Conservation (phyloP, 2,888 invertebrate species). For the Ischnus inquisitorius region DNA sequence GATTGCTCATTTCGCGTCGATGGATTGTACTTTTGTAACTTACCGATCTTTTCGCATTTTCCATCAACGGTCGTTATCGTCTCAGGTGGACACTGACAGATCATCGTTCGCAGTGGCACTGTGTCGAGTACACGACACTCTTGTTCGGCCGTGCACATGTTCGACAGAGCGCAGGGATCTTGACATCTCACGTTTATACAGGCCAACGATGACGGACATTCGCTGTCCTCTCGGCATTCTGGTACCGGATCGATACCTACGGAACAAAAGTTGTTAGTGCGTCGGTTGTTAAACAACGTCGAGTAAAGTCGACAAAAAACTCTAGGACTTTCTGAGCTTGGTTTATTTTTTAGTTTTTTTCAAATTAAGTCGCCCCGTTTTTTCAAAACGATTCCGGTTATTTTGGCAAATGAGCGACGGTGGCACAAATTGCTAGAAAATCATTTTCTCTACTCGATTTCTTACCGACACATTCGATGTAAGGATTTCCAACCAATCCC, state of each 20-base stretch:
- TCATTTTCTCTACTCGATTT: constrained; percentile 73
- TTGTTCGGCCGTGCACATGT: constrained; percentile 92
- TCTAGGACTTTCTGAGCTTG: too few species aligned
- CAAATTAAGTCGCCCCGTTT: too few species aligned
- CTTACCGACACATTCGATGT: constrained; percentile 88
- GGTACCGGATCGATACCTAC: constrained; percentile 81
- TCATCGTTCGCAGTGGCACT: constrained; percentile 92
- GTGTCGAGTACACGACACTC: constrained; percentile 93
- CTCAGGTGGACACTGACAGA: constrained; percentile 94
- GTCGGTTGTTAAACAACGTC: neutral
- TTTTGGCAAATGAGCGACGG: too few species aligned
- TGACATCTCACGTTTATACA: constrained; percentile 92
- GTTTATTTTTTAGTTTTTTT: too few species aligned
- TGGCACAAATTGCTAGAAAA: neutral
- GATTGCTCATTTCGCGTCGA: too few species aligned
- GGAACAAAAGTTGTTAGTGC: constrained; percentile 20
- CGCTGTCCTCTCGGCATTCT: constrained; percentile 91
- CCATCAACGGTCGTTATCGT: constrained; percentile 91
- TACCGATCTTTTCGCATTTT: constrained; percentile 88
- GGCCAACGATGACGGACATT: constrained; percentile 91
- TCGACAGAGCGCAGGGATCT: constrained; percentile 91
- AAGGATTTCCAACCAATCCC: constrained; percentile 93
- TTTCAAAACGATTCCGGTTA: too few species aligned
- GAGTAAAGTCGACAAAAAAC: too few species aligned
- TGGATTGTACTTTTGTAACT: constrained; percentile 54